A percentile compares a stretch with the other conserved stretches of the same genome.
Evolutionary conservation across 2,888 invertebrate genomes (phyloP).

Genomic region (Alviniconcha strummeri): DNA sequence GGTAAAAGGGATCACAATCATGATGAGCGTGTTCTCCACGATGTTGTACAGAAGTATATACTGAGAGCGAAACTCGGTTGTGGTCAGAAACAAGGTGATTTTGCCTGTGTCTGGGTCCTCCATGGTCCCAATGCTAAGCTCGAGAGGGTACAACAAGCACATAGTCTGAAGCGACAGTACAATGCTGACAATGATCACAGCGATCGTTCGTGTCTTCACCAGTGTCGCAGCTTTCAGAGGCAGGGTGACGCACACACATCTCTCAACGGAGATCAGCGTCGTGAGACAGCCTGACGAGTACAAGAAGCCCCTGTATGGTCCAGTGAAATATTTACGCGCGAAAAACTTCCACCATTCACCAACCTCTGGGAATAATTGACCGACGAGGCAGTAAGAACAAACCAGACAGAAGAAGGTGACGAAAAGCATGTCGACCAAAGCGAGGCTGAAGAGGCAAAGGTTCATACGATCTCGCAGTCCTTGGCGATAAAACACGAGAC

Average conservation of each 20-base stretch:
- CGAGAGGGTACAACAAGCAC: slow-evolving; percentile 11
- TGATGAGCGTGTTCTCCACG: slow-evolving; percentile 13
- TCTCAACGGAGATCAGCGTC: slow-evolving; percentile 21
- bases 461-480: slow-evolving; percentile 28
- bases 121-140: slow-evolving; percentile 6
- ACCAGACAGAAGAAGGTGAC: no score
- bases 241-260: slow-evolving; percentile 25
- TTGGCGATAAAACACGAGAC: no score
- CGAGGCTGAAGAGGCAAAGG: slow-evolving; percentile 18
- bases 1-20: slow-evolving; percentile 18
- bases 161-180: not conserved
- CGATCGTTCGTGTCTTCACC: slow-evolving; percentile 28
- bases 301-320: slow-evolving; percentile 19
- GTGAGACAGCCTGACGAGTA: slow-evolving; percentile 25
- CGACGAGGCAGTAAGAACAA: no score
- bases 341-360: no score
- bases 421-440: no score
- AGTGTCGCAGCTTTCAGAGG: slow-evolving; percentile 18
- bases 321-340: slow-evolving; percentile 5
- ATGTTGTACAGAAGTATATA: slow-evolving; percentile 18
- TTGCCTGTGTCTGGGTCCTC: not conserved
- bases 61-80: not conserved
- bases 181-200: not conserved
- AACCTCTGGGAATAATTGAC: no score
- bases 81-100: not conserved